Base-by-base conservation (phyloP, 2,888 invertebrate genomes). In the Zhuqinia jingwanae region DNA sequence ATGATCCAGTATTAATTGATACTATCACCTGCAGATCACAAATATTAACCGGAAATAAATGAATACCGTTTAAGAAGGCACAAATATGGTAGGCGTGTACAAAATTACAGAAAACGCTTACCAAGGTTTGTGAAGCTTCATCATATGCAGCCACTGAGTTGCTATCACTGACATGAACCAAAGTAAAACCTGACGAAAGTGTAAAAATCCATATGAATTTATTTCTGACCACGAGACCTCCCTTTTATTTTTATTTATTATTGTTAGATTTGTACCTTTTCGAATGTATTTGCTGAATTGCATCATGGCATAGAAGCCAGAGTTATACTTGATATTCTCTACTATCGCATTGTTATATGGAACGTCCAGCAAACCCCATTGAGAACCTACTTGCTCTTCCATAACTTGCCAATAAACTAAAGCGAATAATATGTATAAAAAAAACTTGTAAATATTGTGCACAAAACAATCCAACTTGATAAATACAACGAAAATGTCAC, bases 351-450 rank as follows among this genome's bases (percentile, higher is more conserved):
- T 84, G 1, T 65, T 30, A 53, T 89, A 90, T 8, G 90, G 90
- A 58, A 90, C 81, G 20, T 88, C 88, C 2, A 90, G 25, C n/a
- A 90, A 83, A 1, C 90, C 90, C 90, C 90, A 90, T 22, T 75
- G 85, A n/a, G 88, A 88, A 2, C 76, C 68, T 11, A 65, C 17
- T 45, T 88, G 89, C 47, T 89, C 90, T 79, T 90, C 90, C 83
- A 90, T 81, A 13, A 58, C 90, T 89, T 90, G 90, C 90, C 90
- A 90, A 42, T 90, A 90, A 30, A 90, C 90, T 90, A 30, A 22
- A 56, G 45, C 6, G 11, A 27, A 63, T 42, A 60, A 53, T 17
- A 53, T n/a, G 36, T 8, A 36, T 36, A 6, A 36, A 36, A 36
- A 8, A 36, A n/a, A n/a, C n/a, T 22, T 65, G 30, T 22, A 30